Conservation (phyloP, 2,113 vertebrate species). For the Lamprotornis superbus region DNA sequence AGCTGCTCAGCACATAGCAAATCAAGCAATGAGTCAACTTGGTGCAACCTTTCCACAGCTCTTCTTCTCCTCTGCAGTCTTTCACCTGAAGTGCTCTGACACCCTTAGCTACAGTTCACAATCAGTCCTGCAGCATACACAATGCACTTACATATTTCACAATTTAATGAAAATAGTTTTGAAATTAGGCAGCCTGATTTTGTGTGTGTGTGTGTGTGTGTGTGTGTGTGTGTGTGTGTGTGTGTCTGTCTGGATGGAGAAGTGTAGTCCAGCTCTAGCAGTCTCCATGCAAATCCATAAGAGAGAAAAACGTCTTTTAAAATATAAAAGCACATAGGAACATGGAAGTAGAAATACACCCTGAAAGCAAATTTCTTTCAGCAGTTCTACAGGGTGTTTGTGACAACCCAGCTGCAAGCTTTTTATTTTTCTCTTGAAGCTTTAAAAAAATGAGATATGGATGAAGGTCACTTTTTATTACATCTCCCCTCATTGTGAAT, state of each 20-base stretch:
- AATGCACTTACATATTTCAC: not conserved
- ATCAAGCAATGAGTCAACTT: not conserved
- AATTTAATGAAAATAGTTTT: not conserved
- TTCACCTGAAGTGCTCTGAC: not conserved
- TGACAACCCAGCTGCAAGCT: not conserved
- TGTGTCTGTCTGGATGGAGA: not conserved
- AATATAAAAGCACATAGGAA: not conserved
- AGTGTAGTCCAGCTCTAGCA: not conserved
- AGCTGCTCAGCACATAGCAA: not conserved
- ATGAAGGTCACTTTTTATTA: constrained; percentile 17
- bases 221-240: not conserved
- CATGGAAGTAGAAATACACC: not conserved
- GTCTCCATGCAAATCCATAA: not conserved
- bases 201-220: not conserved
- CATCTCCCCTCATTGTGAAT: not conserved
- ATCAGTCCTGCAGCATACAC: not conserved
- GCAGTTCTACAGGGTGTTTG: not conserved
- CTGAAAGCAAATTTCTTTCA: not conserved
- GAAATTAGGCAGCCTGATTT: not conserved
- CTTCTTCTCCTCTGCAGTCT: not conserved
- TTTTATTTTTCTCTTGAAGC: not conserved
- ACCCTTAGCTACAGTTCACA: not conserved
- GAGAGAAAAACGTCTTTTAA: not conserved
- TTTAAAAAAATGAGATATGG: constrained; percentile 18
- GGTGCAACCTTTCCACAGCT: not conserved